Conservation (phyloP, 64 coral and sea anemone species). For the Montipora efflorescens region DNA sequence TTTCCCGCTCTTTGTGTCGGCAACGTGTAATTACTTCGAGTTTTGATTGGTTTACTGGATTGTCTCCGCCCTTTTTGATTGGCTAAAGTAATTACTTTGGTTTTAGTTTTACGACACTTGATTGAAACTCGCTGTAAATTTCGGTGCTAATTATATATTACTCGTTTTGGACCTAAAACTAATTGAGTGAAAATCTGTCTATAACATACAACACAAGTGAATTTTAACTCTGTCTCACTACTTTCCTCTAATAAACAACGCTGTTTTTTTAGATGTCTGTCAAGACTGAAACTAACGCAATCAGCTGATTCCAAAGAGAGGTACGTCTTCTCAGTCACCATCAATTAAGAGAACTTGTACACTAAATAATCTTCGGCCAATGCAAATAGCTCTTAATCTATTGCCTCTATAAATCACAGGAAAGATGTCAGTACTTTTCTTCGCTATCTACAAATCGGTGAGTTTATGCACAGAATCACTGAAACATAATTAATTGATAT, state of each 20-base stretch:
- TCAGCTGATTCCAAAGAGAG: constrained; percentile 53
- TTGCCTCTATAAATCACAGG: constrained; percentile 24
- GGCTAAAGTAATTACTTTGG: too few species aligned
- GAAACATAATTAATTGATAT: background rate
- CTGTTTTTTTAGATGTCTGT: constrained; percentile 77
- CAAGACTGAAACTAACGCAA: constrained; percentile 82
- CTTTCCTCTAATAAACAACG: background rate
- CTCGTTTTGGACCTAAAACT: too few species aligned
- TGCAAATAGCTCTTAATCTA: background rate
- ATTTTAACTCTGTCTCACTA: too few species aligned
- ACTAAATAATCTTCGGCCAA: background rate
- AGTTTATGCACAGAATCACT: background rate
- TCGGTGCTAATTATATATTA: too few species aligned
- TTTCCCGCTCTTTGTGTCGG: too few species aligned
- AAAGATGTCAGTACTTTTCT: constrained; percentile 68
- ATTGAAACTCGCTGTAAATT: too few species aligned
- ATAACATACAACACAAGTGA: too few species aligned
- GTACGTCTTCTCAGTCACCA: constrained; percentile 33
- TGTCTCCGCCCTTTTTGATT: too few species aligned
- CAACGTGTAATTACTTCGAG: too few species aligned
- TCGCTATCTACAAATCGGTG: constrained; percentile 90
- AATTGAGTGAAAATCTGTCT: too few species aligned
- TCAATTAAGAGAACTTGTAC: background rate
- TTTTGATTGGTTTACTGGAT: too few species aligned
- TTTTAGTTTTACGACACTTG: too few species aligned